Evolutionary conservation across 2,888 invertebrate genomes (phyloP), one percentile per base, ranked within the genome.

Genomic region (Epistrophella euchroma): DNA sequence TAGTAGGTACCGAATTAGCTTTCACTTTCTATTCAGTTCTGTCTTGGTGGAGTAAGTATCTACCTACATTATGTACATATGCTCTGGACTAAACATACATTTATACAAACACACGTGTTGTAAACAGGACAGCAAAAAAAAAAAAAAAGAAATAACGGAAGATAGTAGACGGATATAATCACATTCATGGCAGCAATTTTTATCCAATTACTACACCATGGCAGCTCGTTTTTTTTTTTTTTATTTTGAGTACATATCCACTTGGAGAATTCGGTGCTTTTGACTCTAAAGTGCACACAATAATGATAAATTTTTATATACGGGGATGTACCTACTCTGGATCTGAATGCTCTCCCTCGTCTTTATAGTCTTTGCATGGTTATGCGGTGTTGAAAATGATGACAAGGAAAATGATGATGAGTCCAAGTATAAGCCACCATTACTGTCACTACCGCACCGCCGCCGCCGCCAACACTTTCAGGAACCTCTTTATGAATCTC

Each of bases 191-290:
- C 64, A 58, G 79, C 50, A 79, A 71, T 79, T 79, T 79, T 76
- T 72, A 85, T 85, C 75, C 84, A 85, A 85, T 85, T 85, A 85
- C 72, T 64, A 77, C 68, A 77, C 70, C n/a, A 50, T 68, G 50
- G 56, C 56, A 68, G 28, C 47, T 60, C 47, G 15, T 68, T 45
- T 70, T 56, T 17, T 17, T 56, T 56, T 56, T 52, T 66, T 43
- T 68, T 55, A 28, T 13, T 58, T 78, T 32, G 47, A 70, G 84
- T 79, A 37, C 37, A 11, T 37, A 50, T 62, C 64, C 72, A 80
- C 85, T 85, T 76, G 80, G 80, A 75, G 43, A 76, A 35, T 79
- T 85, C 75, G 84, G 75, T 79, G 50, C 64, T 84, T 84, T 84
- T 84, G 79, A 79, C 52, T 72, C 37, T 28, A 13, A 25, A 68